phyloP scores from a whole-genome alignment of 2,113 vertebrate genomes.

The Malaclemys terrapin region DNA sequence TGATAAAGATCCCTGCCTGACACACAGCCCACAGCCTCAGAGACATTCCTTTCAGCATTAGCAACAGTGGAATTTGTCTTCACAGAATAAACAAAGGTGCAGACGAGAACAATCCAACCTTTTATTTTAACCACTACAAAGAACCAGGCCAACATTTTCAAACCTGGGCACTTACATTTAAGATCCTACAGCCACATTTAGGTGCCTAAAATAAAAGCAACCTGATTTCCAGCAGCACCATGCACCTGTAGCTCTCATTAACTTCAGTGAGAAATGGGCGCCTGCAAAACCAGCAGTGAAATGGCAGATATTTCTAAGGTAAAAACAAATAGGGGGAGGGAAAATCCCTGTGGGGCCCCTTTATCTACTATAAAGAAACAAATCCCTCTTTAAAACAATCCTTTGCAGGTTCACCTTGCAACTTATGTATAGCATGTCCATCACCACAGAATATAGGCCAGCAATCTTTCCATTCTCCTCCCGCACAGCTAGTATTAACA shows the following conservation, averaged over 20 bases:
- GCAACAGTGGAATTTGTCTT: not conserved
- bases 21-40: not conserved
- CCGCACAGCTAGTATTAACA: too few species aligned
- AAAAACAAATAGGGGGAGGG: not conserved
- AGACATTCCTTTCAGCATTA: not conserved
- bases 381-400: not conserved
- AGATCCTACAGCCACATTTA: not conserved
- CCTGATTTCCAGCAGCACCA: too few species aligned
- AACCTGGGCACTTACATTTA: not conserved
- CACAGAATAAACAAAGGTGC: not conserved
- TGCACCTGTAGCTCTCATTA: not conserved
- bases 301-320: not conserved
- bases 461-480: not conserved
- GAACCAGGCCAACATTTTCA: not conserved
- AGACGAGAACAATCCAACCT: rapidly evolving
- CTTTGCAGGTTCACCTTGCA: not conserved
- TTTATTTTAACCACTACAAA: not conserved
- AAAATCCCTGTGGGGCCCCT: not conserved
- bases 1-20: not conserved
- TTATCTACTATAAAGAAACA: not conserved
- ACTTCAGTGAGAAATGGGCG: not conserved
- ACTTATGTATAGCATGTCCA: too few species aligned
- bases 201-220: too few species aligned
- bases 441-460: not conserved
- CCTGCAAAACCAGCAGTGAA: not conserved